Evolutionary conservation across 2,888 invertebrate species (phyloP).

Genomic region (Parascotia fuliginaria): DNA sequence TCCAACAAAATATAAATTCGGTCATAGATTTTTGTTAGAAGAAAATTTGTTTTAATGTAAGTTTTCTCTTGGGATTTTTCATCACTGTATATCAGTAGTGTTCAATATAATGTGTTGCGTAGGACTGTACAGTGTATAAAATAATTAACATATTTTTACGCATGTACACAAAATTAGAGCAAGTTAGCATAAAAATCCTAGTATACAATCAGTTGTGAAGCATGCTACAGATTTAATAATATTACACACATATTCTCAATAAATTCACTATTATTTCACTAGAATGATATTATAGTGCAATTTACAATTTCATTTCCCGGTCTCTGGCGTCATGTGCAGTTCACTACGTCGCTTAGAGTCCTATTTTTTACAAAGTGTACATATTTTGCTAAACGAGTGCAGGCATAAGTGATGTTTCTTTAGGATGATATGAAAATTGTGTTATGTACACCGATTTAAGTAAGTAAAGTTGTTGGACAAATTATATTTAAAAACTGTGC

Average conservation of each 20-base stretch:
- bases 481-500: too few relatives aligned
- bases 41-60: too few relatives aligned
- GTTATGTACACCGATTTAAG: not conserved
- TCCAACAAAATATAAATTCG: too few relatives aligned
- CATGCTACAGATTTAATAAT: constrained; percentile 1
- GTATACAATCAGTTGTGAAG: not conserved
- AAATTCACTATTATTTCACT: constrained; percentile 45
- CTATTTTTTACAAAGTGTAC: constrained; percentile 9
- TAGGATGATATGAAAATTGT: not conserved
- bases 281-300: constrained; percentile 47
- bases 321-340: constrained; percentile 57
- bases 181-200: not conserved
- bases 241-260: constrained; percentile 25
- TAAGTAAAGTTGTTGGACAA: too few relatives aligned
- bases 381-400: not conserved
- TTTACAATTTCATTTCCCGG: constrained; percentile 59
- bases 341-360: constrained; percentile 44
- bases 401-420: not conserved
- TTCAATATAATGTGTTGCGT: too few relatives aligned
- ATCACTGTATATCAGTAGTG: too few relatives aligned
- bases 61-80: too few relatives aligned
- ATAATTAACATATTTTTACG: not conserved
- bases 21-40: too few relatives aligned
- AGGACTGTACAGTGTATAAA: not conserved
- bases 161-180: not conserved